These are phyloP conservation scores for Rhyacophila brunnea DNA, from an alignment of 1,140 invertebrate species.

Conservation along the genomic window DNA sequence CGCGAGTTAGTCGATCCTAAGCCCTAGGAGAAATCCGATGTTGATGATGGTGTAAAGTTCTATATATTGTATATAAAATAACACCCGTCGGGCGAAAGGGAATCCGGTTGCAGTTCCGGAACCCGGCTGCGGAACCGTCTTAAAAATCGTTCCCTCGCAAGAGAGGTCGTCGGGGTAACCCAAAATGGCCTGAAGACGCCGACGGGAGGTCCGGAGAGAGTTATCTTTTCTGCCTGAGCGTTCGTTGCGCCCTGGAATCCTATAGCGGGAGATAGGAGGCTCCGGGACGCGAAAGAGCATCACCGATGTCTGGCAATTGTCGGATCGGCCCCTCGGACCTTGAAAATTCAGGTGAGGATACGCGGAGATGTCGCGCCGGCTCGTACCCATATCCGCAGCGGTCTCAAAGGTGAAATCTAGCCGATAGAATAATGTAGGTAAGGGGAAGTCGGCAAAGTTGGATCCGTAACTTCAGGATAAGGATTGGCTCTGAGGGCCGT, in stretches of 20 bases:
- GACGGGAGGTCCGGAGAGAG: constrained; percentile 71
- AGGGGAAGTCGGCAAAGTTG: constrained; percentile 61
- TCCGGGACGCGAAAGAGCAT: constrained; percentile 69
- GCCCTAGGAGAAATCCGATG: constrained; percentile 64
- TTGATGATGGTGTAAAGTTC: constrained; percentile 41
- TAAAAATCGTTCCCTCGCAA: constrained; percentile 60
- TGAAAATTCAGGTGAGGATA: too few species aligned
- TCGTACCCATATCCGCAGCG: too few species aligned
- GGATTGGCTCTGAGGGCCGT: too few species aligned
- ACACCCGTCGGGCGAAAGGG: constrained; percentile 63
- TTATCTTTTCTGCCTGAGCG: constrained; percentile 77
- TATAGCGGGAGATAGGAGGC: constrained; percentile 69
- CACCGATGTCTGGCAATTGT: constrained; percentile 68
- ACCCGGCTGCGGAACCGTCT: constrained; percentile 69
- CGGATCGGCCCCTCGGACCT: constrained; percentile 65
- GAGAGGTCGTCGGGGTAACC: constrained; percentile 51
- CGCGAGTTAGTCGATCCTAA: constrained; percentile 87
- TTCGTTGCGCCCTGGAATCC: constrained; percentile 68
- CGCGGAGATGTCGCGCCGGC: too few species aligned
- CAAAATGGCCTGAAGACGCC: constrained; percentile 64
- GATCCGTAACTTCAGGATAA: too few species aligned
- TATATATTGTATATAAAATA: too few species aligned
- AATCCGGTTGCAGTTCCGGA: constrained; percentile 73
- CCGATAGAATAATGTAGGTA: constrained; percentile 85
- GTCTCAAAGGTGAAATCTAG: constrained; percentile 86